Percentiles rank a stretch among this genome's conserved stretches.
Evolutionary conservation across 2,797 vertebrate species (phyloP).

Genomic region (Phyllotis vaccarum): DNA sequence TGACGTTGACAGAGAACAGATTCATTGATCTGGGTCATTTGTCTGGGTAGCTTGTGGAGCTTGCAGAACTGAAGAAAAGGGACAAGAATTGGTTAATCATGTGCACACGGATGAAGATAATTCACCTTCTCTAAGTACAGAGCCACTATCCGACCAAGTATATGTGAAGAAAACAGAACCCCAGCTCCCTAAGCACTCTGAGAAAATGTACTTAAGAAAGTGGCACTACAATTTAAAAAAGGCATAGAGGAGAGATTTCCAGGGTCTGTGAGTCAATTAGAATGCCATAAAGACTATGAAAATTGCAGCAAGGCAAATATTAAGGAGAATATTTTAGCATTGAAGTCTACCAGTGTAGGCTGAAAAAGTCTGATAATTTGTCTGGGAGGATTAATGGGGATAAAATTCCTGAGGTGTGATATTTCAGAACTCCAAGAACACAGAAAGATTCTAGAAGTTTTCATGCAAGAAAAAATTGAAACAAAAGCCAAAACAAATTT

Average conservation of each 20-base stretch:
- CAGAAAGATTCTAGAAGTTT: slow-evolving; percentile 7
- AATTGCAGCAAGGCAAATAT: neutral
- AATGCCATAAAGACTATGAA: neutral
- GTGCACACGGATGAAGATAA: neutral
- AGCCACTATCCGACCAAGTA: neutral
- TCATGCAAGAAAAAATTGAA: neutral
- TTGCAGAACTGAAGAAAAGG: neutral
- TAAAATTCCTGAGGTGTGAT: slow-evolving; percentile 20
- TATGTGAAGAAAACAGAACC: neutral
- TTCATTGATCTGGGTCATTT: neutral
- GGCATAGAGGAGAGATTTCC: slow-evolving; percentile 15
- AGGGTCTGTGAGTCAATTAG: neutral
- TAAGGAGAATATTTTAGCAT: neutral
- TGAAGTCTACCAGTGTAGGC: neutral
- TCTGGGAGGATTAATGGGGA: neutral
- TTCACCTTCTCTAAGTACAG: neutral
- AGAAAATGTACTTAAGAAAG: neutral
- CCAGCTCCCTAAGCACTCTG: neutral
- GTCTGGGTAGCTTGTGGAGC: neutral
- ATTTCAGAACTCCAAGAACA: slow-evolving; percentile 23
- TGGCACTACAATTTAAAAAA: too few relatives aligned
- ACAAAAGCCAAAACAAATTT: slow-evolving; percentile 1
- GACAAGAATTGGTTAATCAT: neutral
- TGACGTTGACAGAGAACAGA: neutral
- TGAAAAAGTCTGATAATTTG: neutral